Evolutionary conservation across 2,113 vertebrate genomes (phyloP), one percentile per base, ranked within the genome.

Genomic region (Cyanistes caeruleus): DNA sequence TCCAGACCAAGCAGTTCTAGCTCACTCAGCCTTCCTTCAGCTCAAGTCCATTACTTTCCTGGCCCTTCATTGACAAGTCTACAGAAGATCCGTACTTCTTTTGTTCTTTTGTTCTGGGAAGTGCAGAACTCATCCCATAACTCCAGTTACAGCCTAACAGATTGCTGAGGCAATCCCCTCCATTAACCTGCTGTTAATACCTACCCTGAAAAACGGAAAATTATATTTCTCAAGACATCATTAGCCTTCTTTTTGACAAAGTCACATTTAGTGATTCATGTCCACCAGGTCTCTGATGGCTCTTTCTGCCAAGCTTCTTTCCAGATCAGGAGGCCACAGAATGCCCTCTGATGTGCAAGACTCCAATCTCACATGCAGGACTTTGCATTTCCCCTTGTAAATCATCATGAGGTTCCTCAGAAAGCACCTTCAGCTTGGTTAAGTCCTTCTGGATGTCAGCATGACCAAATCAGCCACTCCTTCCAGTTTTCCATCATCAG

Each of bases 201-300:
- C 56, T 46, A 48, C 18, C 31, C 13, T 39, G 17, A 23, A 41
- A 63, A 63, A 41, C 17, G 35, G 13, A 63, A 41, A 63, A 52
- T 31, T 4, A 33, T 27, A 10, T 15, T 28, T 33, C 10, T 28
- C 23, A 39, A n/a, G 31, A 56, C 10, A 28, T 18, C 5, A 16
- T 49, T 63, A 59, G 13, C 7, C 24, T 49, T 35, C n/a, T 49
- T 55, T 59, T 28, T 41, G 39, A 24, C 15, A 60, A 63, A n/a
- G 51, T 64, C 37, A 59, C 12, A 17, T 49, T 49, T 30, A 30
- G 17, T n/a, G 20, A 69, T 27, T 69, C 7, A 6, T 69, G 25
- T 46, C 13, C 7, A 25, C 13, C 12, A 69, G 31, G 9, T 79
- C n/a, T 18, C 13, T 17, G 6, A 46, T 0, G 3, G 8, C 2